A percentile compares a stretch with the other conserved stretches of the same genome.
Evolutionary conservation across 2,888 invertebrate genomes (phyloP).

Genomic region (Pollenia labialis): DNA sequence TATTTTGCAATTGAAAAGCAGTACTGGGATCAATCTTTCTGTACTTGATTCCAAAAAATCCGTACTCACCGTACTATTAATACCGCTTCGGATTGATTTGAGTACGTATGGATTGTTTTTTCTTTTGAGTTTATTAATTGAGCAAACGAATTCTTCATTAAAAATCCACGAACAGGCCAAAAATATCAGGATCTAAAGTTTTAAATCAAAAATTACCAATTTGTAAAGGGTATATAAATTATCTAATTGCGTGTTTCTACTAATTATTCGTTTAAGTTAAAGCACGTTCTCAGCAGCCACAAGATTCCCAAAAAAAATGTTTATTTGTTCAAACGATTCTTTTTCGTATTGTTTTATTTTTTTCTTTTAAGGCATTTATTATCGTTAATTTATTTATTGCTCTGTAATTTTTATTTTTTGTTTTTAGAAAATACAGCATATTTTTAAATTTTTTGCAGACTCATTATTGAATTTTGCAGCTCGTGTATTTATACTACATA

Average conservation of each 20-base stretch:
- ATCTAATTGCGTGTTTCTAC: neutral
- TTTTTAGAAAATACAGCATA: neutral
- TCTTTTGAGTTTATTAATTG: too few relatives aligned
- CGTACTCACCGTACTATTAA: too few relatives aligned
- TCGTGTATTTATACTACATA: conserved; percentile 44
- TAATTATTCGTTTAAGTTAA: neutral
- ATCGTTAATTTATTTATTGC: conserved; percentile 3
- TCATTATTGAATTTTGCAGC: conserved; percentile 50
- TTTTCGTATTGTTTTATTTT: conserved; percentile 30
- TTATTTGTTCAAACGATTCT: conserved; percentile 29
- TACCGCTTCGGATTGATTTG: too few relatives aligned
- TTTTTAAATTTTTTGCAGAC: conserved; percentile 18
- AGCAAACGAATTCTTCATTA: too few relatives aligned
- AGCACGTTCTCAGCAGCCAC: conserved; percentile 26
- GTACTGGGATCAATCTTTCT: too few relatives aligned
- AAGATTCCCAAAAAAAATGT: conserved; percentile 24
- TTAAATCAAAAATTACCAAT: too few relatives aligned
- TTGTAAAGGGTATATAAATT: too few relatives aligned
- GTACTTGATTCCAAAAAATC: too few relatives aligned
- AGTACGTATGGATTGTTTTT: too few relatives aligned
- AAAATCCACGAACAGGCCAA: too few relatives aligned
- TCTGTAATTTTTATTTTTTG: neutral
- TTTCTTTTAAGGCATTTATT: conserved; percentile 48
- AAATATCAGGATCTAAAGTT: too few relatives aligned
- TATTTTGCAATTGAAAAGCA: too few relatives aligned